Evolutionary conservation across 2,797 vertebrate species (phyloP).

Genomic region (Halcyon smyrnensis): DNA sequence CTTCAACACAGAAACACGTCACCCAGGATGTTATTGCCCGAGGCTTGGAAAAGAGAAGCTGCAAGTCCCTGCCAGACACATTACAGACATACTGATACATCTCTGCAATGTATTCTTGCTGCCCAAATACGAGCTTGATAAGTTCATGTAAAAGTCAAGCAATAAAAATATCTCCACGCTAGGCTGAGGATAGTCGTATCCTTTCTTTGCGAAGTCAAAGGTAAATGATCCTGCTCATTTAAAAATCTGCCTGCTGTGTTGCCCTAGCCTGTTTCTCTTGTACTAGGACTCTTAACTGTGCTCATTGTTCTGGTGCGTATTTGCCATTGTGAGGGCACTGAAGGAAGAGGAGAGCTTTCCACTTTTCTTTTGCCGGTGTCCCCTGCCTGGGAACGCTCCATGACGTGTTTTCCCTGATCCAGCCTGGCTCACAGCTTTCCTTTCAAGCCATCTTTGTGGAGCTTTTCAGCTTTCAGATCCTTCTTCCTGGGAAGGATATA

Average conservation of each 20-base stretch:
- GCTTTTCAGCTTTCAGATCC: background rate
- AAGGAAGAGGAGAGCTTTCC: background rate
- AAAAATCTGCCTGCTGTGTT: slow-evolving; percentile 38
- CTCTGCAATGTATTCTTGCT: slow-evolving; percentile 62
- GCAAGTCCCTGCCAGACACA: slow-evolving; percentile 29
- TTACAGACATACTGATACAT: slow-evolving; percentile 14
- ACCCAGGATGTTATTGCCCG: slow-evolving; percentile 22
- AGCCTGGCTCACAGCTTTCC: background rate
- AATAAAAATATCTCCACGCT: slow-evolving; percentile 55
- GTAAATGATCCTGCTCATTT: slow-evolving; percentile 67
- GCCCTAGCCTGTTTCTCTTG: slow-evolving; percentile 34
- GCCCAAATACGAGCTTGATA: slow-evolving; percentile 43
- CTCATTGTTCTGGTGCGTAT: background rate
- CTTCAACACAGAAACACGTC: slow-evolving; percentile 21
- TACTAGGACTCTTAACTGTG: background rate
- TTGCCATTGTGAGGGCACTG: background rate
- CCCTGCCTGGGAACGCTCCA: background rate
- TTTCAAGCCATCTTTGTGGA: background rate
- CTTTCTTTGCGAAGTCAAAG: slow-evolving; percentile 52
- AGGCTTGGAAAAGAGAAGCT: slow-evolving; percentile 51
- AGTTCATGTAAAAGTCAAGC: slow-evolving; percentile 63
- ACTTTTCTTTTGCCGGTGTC: background rate
- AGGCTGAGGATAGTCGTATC: slow-evolving; percentile 46
- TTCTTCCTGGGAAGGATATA: background rate
- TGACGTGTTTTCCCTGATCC: background rate